phyloP scores from a whole-genome alignment of 2,888 invertebrate species.

The Xylota segnis region DNA sequence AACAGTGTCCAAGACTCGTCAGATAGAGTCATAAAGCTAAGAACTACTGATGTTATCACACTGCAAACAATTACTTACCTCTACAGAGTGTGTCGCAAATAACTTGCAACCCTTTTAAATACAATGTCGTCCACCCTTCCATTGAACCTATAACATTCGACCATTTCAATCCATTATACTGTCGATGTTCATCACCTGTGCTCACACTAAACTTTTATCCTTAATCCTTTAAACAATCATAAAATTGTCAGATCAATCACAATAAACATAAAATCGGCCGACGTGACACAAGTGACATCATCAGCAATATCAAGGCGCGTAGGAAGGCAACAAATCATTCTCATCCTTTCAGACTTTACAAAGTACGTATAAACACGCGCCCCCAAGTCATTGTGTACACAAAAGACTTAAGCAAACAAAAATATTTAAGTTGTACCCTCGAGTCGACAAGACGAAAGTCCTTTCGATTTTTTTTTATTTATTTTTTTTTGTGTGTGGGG shows the following conservation, averaged over 20 bases:
- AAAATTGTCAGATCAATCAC: slow-evolving; percentile 62
- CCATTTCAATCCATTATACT: slow-evolving; percentile 23
- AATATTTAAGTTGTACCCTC: slow-evolving; percentile 48
- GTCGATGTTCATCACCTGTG: slow-evolving; percentile 14
- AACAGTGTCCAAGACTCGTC: neutral
- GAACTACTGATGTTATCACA: too few species aligned
- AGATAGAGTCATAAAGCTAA: neutral
- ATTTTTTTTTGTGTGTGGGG: neutral
- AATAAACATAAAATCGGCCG: slow-evolving; percentile 52
- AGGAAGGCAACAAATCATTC: slow-evolving; percentile 35
- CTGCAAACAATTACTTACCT: too few species aligned
- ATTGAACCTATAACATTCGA: neutral
- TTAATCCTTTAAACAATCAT: slow-evolving; percentile 38
- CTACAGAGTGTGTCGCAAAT: neutral
- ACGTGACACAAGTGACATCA: slow-evolving; percentile 41
- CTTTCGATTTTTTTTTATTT: slow-evolving; percentile 17
- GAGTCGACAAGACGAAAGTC: slow-evolving; percentile 20
- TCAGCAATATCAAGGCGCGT: slow-evolving; percentile 9
- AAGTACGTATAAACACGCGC: slow-evolving; percentile 7
- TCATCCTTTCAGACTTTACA: slow-evolving; percentile 26
- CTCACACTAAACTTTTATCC: neutral
- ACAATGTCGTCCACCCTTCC: neutral
- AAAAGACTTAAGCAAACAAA: slow-evolving; percentile 67
- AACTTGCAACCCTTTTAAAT: neutral
- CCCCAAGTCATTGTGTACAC: slow-evolving; percentile 34